Evolutionary conservation across 37 sponge, comb jelly and placozoan species (phyloP).

Genomic region (Crambe crambe): DNA sequence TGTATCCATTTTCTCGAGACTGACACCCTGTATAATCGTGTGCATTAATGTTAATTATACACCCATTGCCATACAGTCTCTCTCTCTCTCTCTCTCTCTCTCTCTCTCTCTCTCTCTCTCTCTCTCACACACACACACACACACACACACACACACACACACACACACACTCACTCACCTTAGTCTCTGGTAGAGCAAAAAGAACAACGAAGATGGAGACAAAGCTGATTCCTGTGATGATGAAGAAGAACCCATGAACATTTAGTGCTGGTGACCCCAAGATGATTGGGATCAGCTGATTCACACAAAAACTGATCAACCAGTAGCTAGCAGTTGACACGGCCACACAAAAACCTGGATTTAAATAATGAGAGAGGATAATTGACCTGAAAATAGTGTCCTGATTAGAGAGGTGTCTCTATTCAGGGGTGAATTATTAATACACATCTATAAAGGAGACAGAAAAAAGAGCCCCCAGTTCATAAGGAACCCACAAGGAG

Average conservation of each 20-base stretch:
- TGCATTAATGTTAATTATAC: background rate
- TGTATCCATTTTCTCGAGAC: constrained; percentile 5
- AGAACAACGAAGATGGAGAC: background rate
- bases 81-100: too few species aligned
- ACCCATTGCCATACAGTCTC: background rate
- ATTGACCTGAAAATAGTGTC: too few species aligned
- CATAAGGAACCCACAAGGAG: too few species aligned
- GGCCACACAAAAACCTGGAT: background rate
- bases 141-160: too few species aligned
- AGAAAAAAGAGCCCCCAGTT: background rate
- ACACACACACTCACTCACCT: too few species aligned
- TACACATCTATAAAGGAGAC: background rate
- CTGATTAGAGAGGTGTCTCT: background rate
- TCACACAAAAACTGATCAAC: background rate
- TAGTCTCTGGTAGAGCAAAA: background rate
- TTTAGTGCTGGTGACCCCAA: background rate
- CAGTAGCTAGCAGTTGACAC: background rate
- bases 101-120: too few species aligned
- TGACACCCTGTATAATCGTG: background rate
- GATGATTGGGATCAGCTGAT: background rate
- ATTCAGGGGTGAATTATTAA: background rate
- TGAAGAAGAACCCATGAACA: background rate
- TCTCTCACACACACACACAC: too few species aligned
- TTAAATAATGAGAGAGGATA: too few species aligned
- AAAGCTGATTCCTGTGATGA: background rate